Base-by-base conservation (phyloP, 2,888 invertebrate genomes). In the Campoletis raptor region DNA sequence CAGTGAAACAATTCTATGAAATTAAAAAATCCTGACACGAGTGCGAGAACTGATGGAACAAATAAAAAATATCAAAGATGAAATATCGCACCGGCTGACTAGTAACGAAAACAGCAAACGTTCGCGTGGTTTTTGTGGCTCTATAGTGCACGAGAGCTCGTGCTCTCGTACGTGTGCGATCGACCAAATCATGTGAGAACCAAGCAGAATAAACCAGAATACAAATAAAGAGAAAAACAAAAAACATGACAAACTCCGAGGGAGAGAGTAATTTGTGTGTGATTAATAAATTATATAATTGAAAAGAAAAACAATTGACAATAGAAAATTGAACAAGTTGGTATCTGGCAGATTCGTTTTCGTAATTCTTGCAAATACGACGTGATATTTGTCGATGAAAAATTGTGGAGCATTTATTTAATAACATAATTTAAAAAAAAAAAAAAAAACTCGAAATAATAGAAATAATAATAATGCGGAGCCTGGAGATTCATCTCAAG, bases 381-480 rank as follows among this genome's bases (percentile, higher is more conserved):
- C 61, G 30, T 1, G 6, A 10, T 30, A 61, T 61, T 30, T 5
- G 30, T 40, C n/a, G 12, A 40, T 40, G 9, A n/a, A 21, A 40
- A 67, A 40, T 67, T 40, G 9, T 36, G 9, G 18, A n/a, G 10
- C 7, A 8, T 36, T 37, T 9, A 9, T n/a, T 21, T 42, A 10
- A 61, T 30, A 30, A 30, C 30, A 30, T 52, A 52, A 30, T 54
- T 6, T 45, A 1, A 57, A 57, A 10, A 69, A 8, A 10, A 10
- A 36, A 7, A 37, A 54, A 9, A 37, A n/a, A 54, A n/a, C 21
- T 1, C 9, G 45, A 48, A 30, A 21, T 30, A 18, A 66, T 18
- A 42, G 37, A 73, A 54, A 77, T 45, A 66, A 64, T 12, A 36
- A 77, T 64, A 66, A 48, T 77, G 57, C 37, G 4, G 64, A 64